Percentiles rank a stretch among this genome's conserved stretches.
phyloP scores from a whole-genome alignment of 2,797 vertebrate genomes.

The Tapera naevia region DNA sequence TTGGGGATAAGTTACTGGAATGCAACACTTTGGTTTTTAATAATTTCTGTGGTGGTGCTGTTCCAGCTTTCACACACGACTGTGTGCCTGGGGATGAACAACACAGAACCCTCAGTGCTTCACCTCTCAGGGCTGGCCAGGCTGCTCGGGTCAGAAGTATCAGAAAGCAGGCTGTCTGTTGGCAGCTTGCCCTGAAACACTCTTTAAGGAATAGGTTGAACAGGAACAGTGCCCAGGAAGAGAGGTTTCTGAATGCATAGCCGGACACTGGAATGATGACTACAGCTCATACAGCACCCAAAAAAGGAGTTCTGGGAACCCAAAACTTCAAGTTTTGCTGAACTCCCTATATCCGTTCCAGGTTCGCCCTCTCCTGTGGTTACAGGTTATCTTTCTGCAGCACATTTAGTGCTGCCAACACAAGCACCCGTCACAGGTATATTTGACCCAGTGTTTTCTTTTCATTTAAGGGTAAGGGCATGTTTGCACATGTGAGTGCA shows the following conservation, averaged over 20 bases:
- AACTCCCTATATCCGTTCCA: neutral
- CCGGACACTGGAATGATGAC: neutral
- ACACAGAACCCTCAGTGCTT: neutral
- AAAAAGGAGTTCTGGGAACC: neutral
- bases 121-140: neutral
- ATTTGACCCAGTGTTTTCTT: neutral
- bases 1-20: neutral
- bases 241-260: neutral
- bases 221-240: neutral
- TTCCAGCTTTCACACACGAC: neutral
- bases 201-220: neutral
- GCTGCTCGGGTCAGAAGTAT: neutral
- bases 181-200: neutral
- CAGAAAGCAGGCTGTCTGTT: neutral
- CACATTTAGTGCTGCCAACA: neutral
- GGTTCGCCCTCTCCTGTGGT: neutral
- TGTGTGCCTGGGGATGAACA: constrained; percentile 1
- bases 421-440: neutral
- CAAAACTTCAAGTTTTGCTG: neutral
- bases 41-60: too few species aligned
- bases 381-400: neutral
- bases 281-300: neutral
- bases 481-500: neutral
- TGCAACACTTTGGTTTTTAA: neutral
- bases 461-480: neutral